These are phyloP conservation scores for Brachypodius melanocephalos DNA, from an alignment of 2,113 vertebrate species.

Conservation along the genomic window DNA sequence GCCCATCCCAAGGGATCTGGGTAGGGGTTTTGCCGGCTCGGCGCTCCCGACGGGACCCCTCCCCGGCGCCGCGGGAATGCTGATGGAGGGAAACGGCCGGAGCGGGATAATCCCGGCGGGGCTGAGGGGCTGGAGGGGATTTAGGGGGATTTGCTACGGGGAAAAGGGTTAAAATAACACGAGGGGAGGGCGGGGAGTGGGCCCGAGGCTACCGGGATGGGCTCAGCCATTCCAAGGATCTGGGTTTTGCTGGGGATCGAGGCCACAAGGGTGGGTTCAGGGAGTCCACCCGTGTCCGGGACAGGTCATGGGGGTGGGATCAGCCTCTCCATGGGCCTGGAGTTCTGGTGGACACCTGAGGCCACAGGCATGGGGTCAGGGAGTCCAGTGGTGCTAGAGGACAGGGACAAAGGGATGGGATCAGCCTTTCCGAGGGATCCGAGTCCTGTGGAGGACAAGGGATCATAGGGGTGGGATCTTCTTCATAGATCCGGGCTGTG, in stretches of 20 bases:
- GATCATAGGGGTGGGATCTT: no score
- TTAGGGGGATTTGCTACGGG: neutral
- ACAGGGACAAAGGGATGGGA: neutral
- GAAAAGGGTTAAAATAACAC: neutral
- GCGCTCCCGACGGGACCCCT: neutral
- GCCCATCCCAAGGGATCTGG: rapidly evolving
- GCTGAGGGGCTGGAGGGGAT: neutral
- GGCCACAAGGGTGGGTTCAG: neutral
- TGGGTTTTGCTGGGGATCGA: neutral
- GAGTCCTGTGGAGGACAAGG: no score
- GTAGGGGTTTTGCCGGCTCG: neutral
- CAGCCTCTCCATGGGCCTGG: neutral
- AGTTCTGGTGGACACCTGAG: neutral
- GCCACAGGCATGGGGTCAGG: neutral
- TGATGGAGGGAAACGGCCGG: neutral
- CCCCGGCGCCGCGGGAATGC: neutral
- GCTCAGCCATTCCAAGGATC: neutral
- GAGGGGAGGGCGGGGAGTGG: neutral
- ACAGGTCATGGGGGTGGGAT: neutral
- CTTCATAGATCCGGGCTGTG: rapidly evolving
- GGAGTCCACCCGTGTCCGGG: neutral
- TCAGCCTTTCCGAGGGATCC: neutral
- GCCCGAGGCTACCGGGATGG: neutral
- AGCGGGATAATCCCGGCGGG: constrained; percentile 15
- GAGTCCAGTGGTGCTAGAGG: neutral